Conservation (phyloP, 2,888 invertebrate genomes). For the Dichetophora obliterata region DNA sequence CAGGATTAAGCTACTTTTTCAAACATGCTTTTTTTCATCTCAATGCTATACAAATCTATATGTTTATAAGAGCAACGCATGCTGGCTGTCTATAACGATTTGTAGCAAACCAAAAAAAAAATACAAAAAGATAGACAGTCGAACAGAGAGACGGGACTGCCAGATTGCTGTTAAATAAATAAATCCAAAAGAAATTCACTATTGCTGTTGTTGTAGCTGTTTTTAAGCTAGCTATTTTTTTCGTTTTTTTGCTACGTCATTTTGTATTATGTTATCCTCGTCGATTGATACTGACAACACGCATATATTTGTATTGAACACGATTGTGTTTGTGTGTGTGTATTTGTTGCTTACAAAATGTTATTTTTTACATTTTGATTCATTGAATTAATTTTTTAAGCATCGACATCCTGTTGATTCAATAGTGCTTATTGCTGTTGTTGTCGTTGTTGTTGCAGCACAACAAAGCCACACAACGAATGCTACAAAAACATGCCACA, state of each 20-base stretch:
- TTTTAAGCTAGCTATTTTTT: neutral
- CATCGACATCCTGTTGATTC: constrained; percentile 57
- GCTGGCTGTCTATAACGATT: neutral
- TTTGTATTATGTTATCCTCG: constrained; percentile 16
- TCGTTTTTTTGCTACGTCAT: neutral
- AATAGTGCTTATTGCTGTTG: constrained; percentile 33
- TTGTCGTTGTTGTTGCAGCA: neutral
- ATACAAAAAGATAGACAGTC: neutral
- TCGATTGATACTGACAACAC: constrained; percentile 24
- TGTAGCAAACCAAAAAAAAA: neutral
- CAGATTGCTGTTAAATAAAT: too few species aligned
- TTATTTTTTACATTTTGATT: constrained; percentile 44
- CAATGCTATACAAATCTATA: too few species aligned
- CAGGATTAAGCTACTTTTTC: neutral
- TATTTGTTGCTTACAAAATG: constrained; percentile 41
- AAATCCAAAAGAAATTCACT: too few species aligned
- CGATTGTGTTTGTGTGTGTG: constrained; percentile 22
- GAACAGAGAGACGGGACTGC: too few species aligned
- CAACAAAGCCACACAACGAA: neutral
- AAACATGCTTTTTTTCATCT: too few species aligned
- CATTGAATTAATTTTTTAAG: constrained; percentile 44
- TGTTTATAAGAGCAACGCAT: neutral
- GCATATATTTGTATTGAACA: constrained; percentile 15
- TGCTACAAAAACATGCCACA: constrained; percentile 14
- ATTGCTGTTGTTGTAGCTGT: neutral